These are phyloP conservation scores for Antheraea mylitta DNA, from an alignment of 1,140 invertebrate genomes.

Conservation along the genomic window DNA sequence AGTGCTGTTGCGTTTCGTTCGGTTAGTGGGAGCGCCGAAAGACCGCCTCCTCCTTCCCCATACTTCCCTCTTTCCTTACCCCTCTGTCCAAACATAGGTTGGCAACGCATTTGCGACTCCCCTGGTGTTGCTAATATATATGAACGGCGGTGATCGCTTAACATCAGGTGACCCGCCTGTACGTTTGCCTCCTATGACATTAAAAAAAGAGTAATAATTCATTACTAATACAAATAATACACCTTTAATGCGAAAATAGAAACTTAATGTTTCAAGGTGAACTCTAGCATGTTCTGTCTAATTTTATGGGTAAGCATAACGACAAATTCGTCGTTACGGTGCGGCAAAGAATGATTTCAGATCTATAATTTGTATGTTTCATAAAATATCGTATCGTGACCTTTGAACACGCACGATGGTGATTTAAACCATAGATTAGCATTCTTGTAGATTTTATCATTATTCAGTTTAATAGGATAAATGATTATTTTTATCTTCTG, in stretches of 20 bases:
- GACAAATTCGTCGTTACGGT: slow-evolving; percentile 7
- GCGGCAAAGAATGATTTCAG: neutral
- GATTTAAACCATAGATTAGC: neutral
- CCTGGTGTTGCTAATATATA: too few relatives aligned
- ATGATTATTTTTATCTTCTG: neutral
- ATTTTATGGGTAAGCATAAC: slow-evolving; percentile 10
- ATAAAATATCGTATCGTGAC: neutral
- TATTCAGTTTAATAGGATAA: neutral
- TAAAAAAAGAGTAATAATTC: too few relatives aligned
- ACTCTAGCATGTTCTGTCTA: neutral
- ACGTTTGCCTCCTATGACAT: too few relatives aligned
- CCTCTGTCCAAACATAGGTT: too few relatives aligned
- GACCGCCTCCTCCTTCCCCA: too few relatives aligned
- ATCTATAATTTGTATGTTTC: slow-evolving; percentile 3
- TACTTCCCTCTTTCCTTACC: too few relatives aligned
- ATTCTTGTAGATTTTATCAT: neutral
- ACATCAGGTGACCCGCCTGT: too few relatives aligned
- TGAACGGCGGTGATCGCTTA: too few relatives aligned
- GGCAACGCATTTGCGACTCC: too few relatives aligned
- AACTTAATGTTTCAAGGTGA: slow-evolving; percentile 1
- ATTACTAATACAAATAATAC: too few relatives aligned
- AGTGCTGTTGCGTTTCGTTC: too few relatives aligned
- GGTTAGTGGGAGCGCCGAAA: too few relatives aligned
- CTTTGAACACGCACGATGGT: neutral
- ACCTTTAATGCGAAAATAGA: neutral